Base-by-base conservation (phyloP, 1,140 invertebrate genomes). In the Temnothorax curvispinosus region DNA sequence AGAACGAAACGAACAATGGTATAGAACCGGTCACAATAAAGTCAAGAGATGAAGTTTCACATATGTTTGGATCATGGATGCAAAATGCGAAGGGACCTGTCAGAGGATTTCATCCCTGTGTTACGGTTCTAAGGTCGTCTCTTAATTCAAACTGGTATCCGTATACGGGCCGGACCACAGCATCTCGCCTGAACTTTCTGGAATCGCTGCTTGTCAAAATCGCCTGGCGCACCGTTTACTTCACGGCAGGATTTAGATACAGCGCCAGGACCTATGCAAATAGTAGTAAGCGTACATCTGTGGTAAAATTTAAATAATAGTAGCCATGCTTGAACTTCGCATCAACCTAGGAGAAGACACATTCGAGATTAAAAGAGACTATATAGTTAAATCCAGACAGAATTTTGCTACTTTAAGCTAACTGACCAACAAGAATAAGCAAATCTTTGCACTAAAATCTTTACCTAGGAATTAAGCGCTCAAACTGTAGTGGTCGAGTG, bases 281-380 rank as follows among this genome's bases (percentile, higher is more conserved):
- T 91, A 92, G 27, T 62, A 58, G 85, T 91, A 94, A 92, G 15
- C 81, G 11, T 91, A 93, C 81, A 93, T 89, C 87, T 90, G 86
- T 92, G 91, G 88, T 91, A 93, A 93, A 92, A 89, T 92, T 88
- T 72, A 50, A 60, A 77, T 75, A 90, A 91, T 58, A 35, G 47
- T 54, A 54, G 27, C 9, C 3, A 7, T 11, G 27, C 27, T 27
- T 27, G 32, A 44, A 75, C 38, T 54, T 67, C n/a, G 2, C 9
- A n/a, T 44, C 0, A 21, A 81, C 54, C 32, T 6, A 27, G 21
- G 7, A 64, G 64, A 60, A 56, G 6, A 69, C 13, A 15, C 9
- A 2, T 3, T 11, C n/a, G n/a, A 67, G 41, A 47, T 21, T 21
- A 65, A 32, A 13, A 56, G 62, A 21, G 13, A 56, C 27, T 47